Base-by-base conservation (phyloP, 1,140 invertebrate species). In the Ylistrum balloti region DNA sequence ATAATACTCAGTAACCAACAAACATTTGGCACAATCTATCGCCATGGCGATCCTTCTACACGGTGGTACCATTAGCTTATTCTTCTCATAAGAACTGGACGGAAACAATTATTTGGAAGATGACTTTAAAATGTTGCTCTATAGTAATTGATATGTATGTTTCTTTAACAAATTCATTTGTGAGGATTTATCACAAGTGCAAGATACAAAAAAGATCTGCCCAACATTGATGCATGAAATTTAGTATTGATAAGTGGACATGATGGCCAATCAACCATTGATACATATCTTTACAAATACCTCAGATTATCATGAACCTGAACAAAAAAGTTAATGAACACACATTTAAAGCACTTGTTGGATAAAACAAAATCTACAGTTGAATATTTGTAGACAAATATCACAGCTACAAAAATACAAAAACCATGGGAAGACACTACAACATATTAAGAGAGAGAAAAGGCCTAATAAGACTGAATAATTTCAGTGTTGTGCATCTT, bases 371-470 rank as follows among this genome's bases (percentile, higher is more conserved):
- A 56, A 56, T 1, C 28, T 74, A 9, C 41, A 28, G 56, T 0
- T 28, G n/a, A 74, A 74, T 11, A 74, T 5, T 74, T 74, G 56
- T 74, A 56, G 45, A 56, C 45, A 56, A 56, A 3, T 56, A 74
- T 74, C 56, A 74, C 56, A 74, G 56, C 56, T 74, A 74, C 56
- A 74, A 74, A 74, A 28, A 74, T n/a, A 74, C 17, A 74, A 74
- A 9, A 74, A 2, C 11, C 11, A 20, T 48, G 22, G 22, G 3
- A 48, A 48, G 45, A 48, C 45, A 48, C 45, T 48, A 38, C 35
- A 48, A 48, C 45, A 48, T 48, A 9, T 2, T 48, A n/a, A n/a
- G 45, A 17, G 15, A 20, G 5, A 48, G 2, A 48, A 48, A 48
- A 48, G 35, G 11, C 45, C 11, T 17, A 48, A 38, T 38, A 38